Evolutionary conservation across 2,797 vertebrate genomes (phyloP), one percentile per base, ranked within the genome.

Genomic region (Lithobates pipiens): DNA sequence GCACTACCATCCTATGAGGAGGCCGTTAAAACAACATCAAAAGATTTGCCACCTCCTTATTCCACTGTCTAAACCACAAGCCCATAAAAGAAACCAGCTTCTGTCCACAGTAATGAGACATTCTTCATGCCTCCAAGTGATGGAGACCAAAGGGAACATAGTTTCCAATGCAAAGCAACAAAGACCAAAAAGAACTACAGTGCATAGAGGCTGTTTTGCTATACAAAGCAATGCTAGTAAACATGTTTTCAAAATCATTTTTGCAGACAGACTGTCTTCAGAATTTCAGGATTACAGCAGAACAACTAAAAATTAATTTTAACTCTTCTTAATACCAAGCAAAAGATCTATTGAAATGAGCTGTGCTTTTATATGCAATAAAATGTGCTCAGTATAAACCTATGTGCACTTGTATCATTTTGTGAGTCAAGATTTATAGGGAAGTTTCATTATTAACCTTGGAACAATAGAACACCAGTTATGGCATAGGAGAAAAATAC

Each of bases 1-100:
- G 77, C 86, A 77, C 91, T 96, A 88, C 95, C 95, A 0, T 94
- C 95, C 0, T 95, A 96, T 0, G 94, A 95, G 42, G 95, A 96
- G 88, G 94, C 93, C 0, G 23, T 95, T 81, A 93, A 92, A 88
- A 34, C 94, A 89, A 93, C 94, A 25, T 15, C 84, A 81, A 94
- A 95, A 89, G 89, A 87, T 16, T 29, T 0, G 23, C 80, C 36
- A 65, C 95, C 95, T 0, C 91, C 92, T 0, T 95, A 94, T 15
- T 83, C 86, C 0, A 78, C 89, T 10, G 18, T 91, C 69, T 96
- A 91, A 94, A n/a, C 25, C 16, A 0, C 0, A 76, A 83, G 3
- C 16, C 13, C 34, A 32, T 42, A 50, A 54, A 50, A 78, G 10
- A 11, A 57, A 18, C 2, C 10, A 71, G 46, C 68, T 57, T 80